Percentiles rank a stretch among this genome's conserved stretches.
These are phyloP conservation scores for Platysternon megacephalum DNA, from an alignment of 2,113 vertebrate species.

Conservation along the genomic window DNA sequence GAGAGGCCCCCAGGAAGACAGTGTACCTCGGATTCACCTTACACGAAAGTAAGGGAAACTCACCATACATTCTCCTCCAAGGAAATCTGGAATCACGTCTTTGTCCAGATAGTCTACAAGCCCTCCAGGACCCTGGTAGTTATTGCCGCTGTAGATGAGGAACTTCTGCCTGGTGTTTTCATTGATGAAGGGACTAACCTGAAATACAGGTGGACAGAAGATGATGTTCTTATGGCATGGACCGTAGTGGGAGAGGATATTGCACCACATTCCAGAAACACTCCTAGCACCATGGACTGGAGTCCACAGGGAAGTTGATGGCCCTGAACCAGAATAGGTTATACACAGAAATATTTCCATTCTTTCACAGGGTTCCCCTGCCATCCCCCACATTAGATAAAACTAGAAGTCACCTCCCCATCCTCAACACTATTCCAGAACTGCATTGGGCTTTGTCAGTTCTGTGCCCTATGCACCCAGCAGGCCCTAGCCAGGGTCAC, in stretches of 20 bases:
- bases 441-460: not conserved
- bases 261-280: fast-evolving
- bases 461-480: not conserved
- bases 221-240: not conserved
- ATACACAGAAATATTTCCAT: fast-evolving
- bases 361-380: not conserved
- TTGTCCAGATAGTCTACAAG: slow-evolving; percentile 85
- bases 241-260: fast-evolving
- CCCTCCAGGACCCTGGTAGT: slow-evolving; percentile 87
- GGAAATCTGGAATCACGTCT: slow-evolving; percentile 87
- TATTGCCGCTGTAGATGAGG: slow-evolving; percentile 87
- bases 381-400: not conserved
- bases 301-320: not conserved
- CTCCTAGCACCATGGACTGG: not conserved
- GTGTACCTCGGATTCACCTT: not conserved
- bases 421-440: not conserved
- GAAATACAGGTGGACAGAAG: not conserved
- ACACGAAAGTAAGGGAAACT: not conserved
- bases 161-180: slow-evolving; percentile 88
- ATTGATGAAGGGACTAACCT: slow-evolving; percentile 90
- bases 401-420: not conserved
- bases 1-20: fast-evolving
- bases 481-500: not conserved
- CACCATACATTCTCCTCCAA: slow-evolving; percentile 88
- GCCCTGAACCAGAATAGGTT: not conserved